Evolutionary conservation across 2,113 vertebrate genomes (phyloP).

Genomic region (Ramphastos sulfuratus): DNA sequence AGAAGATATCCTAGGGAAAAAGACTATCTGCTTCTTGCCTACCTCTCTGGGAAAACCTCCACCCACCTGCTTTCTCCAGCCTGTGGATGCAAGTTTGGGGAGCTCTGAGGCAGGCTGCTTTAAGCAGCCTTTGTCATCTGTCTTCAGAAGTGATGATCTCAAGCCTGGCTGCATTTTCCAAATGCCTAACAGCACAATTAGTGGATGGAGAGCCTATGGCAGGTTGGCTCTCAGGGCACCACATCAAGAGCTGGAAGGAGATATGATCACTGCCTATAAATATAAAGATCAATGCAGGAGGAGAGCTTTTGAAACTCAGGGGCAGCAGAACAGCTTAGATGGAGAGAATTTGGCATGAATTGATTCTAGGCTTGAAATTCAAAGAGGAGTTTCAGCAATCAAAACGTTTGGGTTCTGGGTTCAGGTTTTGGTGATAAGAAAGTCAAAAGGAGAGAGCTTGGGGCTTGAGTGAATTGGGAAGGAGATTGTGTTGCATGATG

Average conservation of each 20-base stretch:
- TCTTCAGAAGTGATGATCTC: neutral
- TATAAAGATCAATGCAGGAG: constrained; percentile 57
- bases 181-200: neutral
- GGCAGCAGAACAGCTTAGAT: neutral
- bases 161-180: neutral
- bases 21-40: neutral
- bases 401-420: neutral
- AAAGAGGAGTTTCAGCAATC: neutral
- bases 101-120: neutral
- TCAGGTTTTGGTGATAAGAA: neutral
- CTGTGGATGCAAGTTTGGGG: neutral
- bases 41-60: neutral
- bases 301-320: constrained; percentile 51
- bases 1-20: neutral
- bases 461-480: neutral
- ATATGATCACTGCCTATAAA: constrained; percentile 46
- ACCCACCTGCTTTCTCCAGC: neutral
- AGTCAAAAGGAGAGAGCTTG: neutral
- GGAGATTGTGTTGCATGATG: neutral
- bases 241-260: constrained; percentile 24
- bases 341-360: constrained; percentile 11
- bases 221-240: neutral
- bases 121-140: neutral
- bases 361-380: constrained; percentile 17
- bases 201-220: neutral